Percentiles rank a stretch among this genome's conserved stretches.
These are phyloP conservation scores for Hiodon tergisus DNA, from an alignment of 2,113 vertebrate genomes.

Conservation along the genomic window DNA sequence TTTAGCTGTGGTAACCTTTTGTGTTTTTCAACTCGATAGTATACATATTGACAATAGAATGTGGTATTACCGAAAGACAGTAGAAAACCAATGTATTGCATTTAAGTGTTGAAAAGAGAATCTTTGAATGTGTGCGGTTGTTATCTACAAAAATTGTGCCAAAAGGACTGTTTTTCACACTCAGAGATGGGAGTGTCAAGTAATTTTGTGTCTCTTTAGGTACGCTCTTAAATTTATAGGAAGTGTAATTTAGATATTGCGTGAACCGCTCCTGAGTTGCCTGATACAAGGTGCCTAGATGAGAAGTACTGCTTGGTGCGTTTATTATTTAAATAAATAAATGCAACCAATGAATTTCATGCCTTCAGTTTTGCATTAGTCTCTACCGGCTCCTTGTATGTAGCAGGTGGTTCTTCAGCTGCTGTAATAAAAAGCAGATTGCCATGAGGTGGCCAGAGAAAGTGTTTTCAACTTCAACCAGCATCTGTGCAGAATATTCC, in stretches of 20 bases:
- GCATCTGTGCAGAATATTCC: too few relatives aligned
- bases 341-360: too few relatives aligned
- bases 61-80: constrained; percentile 16
- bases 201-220: not conserved
- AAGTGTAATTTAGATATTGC: too few relatives aligned
- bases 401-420: too few relatives aligned
- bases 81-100: not conserved
- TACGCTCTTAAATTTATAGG: too few relatives aligned
- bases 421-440: too few relatives aligned
- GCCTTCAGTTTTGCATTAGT: too few relatives aligned
- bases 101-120: not conserved
- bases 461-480: too few relatives aligned
- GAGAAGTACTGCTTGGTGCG: too few relatives aligned
- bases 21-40: not conserved
- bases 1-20: constrained; percentile 9
- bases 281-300: not conserved
- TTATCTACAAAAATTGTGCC: not conserved
- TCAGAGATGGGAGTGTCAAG: not conserved
- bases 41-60: constrained; percentile 14
- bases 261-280: not conserved
- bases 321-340: too few relatives aligned
- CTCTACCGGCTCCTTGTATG: too few relatives aligned
- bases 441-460: too few relatives aligned
- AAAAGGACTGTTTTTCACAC: not conserved
- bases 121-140: not conserved